Percentiles rank a stretch among this genome's conserved stretches.
Conservation (phyloP, 2,888 invertebrate genomes). For the Acanthosepion esculentum region DNA sequence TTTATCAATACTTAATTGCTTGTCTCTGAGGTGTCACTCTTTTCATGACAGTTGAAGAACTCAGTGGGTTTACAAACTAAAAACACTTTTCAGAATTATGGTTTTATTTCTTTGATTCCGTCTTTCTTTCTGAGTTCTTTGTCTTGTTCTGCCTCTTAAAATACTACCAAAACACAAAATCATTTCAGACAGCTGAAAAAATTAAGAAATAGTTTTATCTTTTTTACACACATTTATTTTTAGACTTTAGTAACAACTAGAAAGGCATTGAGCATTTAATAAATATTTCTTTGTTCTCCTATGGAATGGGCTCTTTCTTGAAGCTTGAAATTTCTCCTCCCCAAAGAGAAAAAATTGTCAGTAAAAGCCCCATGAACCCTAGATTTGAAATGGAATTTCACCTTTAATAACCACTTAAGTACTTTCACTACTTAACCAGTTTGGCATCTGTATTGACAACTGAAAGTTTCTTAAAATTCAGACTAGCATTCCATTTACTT, state of each 20-base stretch:
- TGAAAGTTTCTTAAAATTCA: neutral
- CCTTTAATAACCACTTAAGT: neutral
- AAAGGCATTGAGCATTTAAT: neutral
- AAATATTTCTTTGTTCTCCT: neutral
- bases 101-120: neutral
- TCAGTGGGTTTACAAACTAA: neutral
- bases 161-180: neutral
- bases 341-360: neutral
- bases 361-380: neutral
- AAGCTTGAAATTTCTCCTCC: neutral
- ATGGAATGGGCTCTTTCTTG: neutral
- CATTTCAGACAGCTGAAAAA: neutral
- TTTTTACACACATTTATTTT: neutral
- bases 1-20: neutral
- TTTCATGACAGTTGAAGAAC: neutral
- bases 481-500: neutral
- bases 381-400: neutral
- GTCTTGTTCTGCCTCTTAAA: neutral
- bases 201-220: neutral
- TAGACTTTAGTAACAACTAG: neutral
- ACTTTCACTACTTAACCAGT: neutral
- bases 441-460: neutral
- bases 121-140: neutral
- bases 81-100: neutral
- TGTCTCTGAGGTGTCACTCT: neutral